A percentile compares a stretch with the other conserved stretches of the same genome.
Evolutionary conservation across 1,140 invertebrate species (phyloP).

Genomic region (Tetramorium alpestre): DNA sequence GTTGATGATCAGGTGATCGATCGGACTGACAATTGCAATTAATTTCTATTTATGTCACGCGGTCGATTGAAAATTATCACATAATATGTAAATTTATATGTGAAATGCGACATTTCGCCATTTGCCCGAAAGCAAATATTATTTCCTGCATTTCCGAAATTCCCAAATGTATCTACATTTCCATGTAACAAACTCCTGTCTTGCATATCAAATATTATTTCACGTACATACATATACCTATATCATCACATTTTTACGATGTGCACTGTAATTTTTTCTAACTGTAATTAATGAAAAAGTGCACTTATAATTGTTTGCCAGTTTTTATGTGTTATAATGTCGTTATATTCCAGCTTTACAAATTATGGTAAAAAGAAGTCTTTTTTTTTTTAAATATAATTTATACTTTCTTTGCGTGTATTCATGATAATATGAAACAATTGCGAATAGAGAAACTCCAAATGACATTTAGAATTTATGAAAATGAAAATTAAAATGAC

Average conservation of each 20-base stretch:
- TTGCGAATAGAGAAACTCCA: neutral
- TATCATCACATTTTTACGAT: neutral
- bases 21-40: slow-evolving; percentile 32
- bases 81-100: slow-evolving; percentile 38
- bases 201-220: slow-evolving; percentile 1
- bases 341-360: neutral
- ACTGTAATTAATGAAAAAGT: neutral
- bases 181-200: neutral
- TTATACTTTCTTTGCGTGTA: neutral
- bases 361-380: neutral
- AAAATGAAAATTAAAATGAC: too few species aligned
- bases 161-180: neutral
- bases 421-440: neutral
- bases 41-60: slow-evolving; percentile 11
- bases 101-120: neutral
- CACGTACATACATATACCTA: neutral
- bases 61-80: slow-evolving; percentile 24
- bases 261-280: neutral
- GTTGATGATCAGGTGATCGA: slow-evolving; percentile 2
- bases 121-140: neutral
- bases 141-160: neutral
- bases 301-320: too few species aligned
- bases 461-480: too few species aligned
- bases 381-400: slow-evolving; percentile 3
- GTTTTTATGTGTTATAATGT: neutral